Conservation (phyloP, 2,797 vertebrate species). For the Yasuhikotakia modesta region DNA sequence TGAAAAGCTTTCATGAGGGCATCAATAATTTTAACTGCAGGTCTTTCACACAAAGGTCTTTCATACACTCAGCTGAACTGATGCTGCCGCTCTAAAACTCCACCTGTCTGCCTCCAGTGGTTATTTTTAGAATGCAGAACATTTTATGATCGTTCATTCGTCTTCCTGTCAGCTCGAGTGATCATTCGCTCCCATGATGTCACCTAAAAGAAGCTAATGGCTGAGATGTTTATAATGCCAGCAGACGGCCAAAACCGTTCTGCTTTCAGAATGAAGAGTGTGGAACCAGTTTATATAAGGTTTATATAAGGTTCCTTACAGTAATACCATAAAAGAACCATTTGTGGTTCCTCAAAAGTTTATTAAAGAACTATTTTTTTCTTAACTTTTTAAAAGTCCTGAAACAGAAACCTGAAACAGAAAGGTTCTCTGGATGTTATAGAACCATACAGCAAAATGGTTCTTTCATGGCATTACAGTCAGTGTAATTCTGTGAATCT, state of each 20-base stretch:
- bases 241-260: neutral
- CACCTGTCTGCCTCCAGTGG: constrained; percentile 5
- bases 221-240: constrained; percentile 19
- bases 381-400: too few species aligned
- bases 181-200: constrained; percentile 43
- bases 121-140: constrained; percentile 51
- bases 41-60: constrained; percentile 31
- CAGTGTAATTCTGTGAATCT: too few species aligned
- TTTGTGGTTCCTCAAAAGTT: too few species aligned
- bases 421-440: too few species aligned
- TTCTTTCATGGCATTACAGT: too few species aligned
- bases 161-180: constrained; percentile 26
- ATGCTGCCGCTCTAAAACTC: constrained; percentile 17
- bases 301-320: too few species aligned
- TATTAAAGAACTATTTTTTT: too few species aligned
- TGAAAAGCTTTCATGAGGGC: too few species aligned
- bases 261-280: neutral
- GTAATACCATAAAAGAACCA: too few species aligned
- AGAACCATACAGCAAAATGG: too few species aligned
- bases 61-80: neutral
- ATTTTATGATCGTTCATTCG: constrained; percentile 22
- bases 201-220: constrained; percentile 26
- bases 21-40: neutral
- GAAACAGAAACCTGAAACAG: too few species aligned
- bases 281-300: neutral